phyloP scores from a whole-genome alignment of 2,797 vertebrate genomes.

The Orientallactaga sibirica region DNA sequence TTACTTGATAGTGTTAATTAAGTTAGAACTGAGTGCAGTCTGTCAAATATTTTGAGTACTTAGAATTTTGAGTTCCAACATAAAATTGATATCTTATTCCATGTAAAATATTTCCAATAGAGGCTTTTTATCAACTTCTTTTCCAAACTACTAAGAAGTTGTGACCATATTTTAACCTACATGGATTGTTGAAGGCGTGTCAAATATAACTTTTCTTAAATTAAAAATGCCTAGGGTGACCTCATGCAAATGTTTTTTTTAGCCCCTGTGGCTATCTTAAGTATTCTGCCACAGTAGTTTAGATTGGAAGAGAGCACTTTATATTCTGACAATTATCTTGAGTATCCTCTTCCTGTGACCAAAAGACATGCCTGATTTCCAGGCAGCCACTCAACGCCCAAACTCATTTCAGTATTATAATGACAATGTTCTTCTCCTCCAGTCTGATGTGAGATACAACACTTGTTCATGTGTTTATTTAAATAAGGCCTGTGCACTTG shows the following conservation, averaged over 20 bases:
- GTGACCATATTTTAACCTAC: not conserved
- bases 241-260: slow-evolving; percentile 21
- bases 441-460: not conserved
- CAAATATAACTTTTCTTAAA: not conserved
- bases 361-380: not conserved
- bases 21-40: not conserved
- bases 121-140: slow-evolving; percentile 9
- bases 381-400: not conserved
- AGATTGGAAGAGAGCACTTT: not conserved
- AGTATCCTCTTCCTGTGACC: not conserved
- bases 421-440: not conserved
- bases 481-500: not conserved
- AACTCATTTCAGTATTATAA: not conserved
- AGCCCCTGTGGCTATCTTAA: not conserved
- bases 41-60: not conserved
- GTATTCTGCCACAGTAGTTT: not conserved
- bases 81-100: not conserved
- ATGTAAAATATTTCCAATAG: not conserved
- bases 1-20: not conserved
- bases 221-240: not conserved
- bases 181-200: not conserved
- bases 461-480: not conserved
- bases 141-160: not conserved
- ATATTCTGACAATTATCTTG: not conserved
- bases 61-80: not conserved